Evolutionary conservation across 2,888 invertebrate species (phyloP), one percentile per base, ranked within the genome.

Genomic region (Andrena praecox): DNA sequence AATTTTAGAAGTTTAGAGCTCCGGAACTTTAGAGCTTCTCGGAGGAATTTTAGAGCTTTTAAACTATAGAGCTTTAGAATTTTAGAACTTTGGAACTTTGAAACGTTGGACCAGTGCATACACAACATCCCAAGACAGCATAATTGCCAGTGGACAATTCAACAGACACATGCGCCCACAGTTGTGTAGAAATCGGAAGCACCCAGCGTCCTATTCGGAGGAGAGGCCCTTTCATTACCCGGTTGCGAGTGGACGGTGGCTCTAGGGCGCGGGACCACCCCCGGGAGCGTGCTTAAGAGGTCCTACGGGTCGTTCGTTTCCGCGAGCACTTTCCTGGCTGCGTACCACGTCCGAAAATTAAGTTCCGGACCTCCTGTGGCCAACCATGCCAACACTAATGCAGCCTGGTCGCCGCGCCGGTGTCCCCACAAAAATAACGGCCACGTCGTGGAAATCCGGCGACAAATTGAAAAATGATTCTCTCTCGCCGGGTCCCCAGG

Each of bases 391-490:
- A 67, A 67, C 67, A 81, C 76, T 84, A 84, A 87, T 78, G 82
- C 54, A 66, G 60, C 68, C 56, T 35, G 71, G 48, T 63, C 59
- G 54, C 35, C 72, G 48, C 24, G 62, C 59, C 16, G 12, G 42
- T 42, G 16, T 76, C 50, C 68, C 63, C 82, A 74, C 85, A 79
- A 85, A 88, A 88, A 87, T 82, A 88, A 83, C 80, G 77, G 48
- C 56, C 60, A 64, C 59, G 60, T 33, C 52, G 54, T 78, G 71
- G 63, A 77, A 67, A 74, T 60, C 69, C 83, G 76, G 66, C 76
- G 85, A 84, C 85, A 82, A 87, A 85, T 83, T 87, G 85, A 84
- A 87, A 88, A 82, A 88, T 87, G 85, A 84, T 82, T 78, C 42
- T 54, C 33, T 31, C 33, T 16, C 62, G 29, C 16, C 68, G 56